Evolutionary conservation across 1,140 invertebrate species (phyloP), one percentile per base, ranked within the genome.

Genomic region (Maconellicoccus hirsutus): DNA sequence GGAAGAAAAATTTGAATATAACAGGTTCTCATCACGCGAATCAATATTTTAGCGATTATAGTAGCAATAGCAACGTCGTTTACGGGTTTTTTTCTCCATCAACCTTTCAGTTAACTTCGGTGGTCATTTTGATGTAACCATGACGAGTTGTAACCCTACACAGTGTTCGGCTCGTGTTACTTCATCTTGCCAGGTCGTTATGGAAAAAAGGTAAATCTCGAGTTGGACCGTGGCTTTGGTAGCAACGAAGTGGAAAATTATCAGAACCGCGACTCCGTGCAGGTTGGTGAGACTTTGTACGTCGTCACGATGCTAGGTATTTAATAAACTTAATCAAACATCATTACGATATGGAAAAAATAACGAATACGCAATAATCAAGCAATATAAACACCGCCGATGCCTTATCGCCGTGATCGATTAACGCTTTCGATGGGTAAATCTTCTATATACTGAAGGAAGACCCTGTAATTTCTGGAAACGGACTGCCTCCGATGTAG

Each of bases 401-500:
- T 33, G 3, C 12, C 10, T 52, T 52, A 52, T 52, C 42, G 42
- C 33, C 33, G 16, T 19, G 42, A 52, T 52, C 42, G 42, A 19
- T 16, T 52, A 8, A 52, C 42, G 4, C 42, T 14, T 16, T 38
- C 33, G 33, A 16, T 19, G 16, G 42, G 12, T 52, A 52, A 6
- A 38, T 14, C 33, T n/a, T 12, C 29, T 33, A 33, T 33, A 33
- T 6, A 12, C 4, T 6, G 29, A 52, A 52, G 12, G 42, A 52
- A 52, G 42, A 52, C 42, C 42, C 42, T 52, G 42, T 52, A 52
- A 52, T 52, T 52, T 52, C 42, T 52, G 42, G n/a, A 52, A 19
- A 16, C 42, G n/a, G 42, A 6, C 42, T 52, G 3, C 42, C 10
- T 52, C 42, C 4, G 4, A 6, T 33, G 12, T 33, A 33, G 12